These are phyloP conservation scores for Dioctria rufipes DNA, from an alignment of 2,888 invertebrate species.

Conservation along the genomic window DNA sequence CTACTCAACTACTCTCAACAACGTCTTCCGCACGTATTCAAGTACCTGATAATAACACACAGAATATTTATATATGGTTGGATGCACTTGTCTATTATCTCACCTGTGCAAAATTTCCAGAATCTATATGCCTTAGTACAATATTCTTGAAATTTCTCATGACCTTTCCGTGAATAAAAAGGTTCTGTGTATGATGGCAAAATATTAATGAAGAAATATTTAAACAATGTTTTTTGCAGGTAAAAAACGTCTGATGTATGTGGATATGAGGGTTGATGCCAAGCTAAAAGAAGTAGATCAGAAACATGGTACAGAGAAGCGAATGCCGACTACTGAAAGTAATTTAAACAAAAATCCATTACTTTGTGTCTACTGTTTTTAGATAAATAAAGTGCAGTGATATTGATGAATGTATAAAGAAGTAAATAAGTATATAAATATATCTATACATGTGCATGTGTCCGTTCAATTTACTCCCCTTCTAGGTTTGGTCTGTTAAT, in stretches of 20 bases:
- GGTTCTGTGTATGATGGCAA: conserved; percentile 61
- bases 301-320: conserved; percentile 88
- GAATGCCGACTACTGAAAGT: conserved; percentile 89
- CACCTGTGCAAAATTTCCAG: conserved; percentile 86
- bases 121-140: conserved; percentile 59
- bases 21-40: conserved; percentile 84
- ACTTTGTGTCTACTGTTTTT: no score
- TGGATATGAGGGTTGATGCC: conserved; percentile 97
- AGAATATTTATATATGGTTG: conserved; percentile 90
- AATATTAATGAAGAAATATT: neutral
- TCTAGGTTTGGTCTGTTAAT: no score
- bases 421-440: no score
- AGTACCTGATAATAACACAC: conserved; percentile 86
- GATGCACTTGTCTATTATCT: conserved; percentile 95
- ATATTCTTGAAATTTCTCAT: conserved; percentile 93
- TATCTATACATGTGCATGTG: no score
- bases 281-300: conserved; percentile 95
- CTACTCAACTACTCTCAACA: conserved; percentile 78
- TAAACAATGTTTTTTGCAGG: conserved; percentile 65
- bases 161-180: conserved; percentile 95
- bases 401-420: no score
- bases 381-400: no score
- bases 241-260: conserved; percentile 97
- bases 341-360: neutral
- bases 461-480: no score